Evolutionary conservation across 2,888 invertebrate genomes (phyloP).

Genomic region (Phyllotreta cruciferae): DNA sequence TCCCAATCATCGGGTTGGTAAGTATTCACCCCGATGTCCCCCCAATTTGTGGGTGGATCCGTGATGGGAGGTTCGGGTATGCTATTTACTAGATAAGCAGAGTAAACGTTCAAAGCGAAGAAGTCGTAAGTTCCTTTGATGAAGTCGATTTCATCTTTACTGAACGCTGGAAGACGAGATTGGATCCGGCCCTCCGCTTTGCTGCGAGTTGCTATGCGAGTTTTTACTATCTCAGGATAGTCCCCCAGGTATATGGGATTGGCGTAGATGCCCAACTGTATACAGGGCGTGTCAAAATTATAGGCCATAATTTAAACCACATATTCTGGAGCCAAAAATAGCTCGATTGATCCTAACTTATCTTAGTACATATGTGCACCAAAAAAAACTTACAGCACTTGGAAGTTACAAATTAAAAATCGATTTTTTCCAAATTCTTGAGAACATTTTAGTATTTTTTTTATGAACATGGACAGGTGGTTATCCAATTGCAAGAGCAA

Average conservation of each 20-base stretch:
- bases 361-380: no score
- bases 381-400: no score
- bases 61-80: slow-evolving; percentile 15
- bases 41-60: slow-evolving; percentile 24
- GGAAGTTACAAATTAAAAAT: no score
- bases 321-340: no score
- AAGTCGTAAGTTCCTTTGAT: slow-evolving; percentile 66
- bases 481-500: no score
- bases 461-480: no score
- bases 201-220: slow-evolving; percentile 65
- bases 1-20: slow-evolving; percentile 32
- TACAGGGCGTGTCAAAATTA: no score
- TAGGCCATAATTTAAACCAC: no score
- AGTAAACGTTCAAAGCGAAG: slow-evolving; percentile 66
- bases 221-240: slow-evolving; percentile 70
- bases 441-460: no score
- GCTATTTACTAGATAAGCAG: slow-evolving; percentile 64
- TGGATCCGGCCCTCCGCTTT: slow-evolving; percentile 65
- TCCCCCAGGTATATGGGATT: slow-evolving; percentile 69
- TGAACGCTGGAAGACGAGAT: slow-evolving; percentile 70
- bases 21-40: slow-evolving; percentile 27
- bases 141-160: slow-evolving; percentile 64
- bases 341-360: no score
- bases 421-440: no score
- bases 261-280: slow-evolving; percentile 40